Conservation (phyloP, 2,797 vertebrate genomes). For the Anas bahamensis region DNA sequence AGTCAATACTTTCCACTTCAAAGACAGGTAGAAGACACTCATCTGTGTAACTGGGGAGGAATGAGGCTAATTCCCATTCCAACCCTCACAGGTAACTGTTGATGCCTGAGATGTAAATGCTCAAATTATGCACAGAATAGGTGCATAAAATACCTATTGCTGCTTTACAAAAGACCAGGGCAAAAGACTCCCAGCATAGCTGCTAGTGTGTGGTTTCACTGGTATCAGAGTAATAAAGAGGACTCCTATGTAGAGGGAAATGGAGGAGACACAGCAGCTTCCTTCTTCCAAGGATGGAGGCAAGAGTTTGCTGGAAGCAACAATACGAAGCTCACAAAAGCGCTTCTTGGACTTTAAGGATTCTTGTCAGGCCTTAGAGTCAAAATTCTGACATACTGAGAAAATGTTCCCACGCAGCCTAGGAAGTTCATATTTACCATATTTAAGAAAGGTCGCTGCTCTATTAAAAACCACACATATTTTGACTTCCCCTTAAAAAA, state of each 20-base stretch:
- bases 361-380: not conserved
- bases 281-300: not conserved
- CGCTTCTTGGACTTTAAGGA: not conserved
- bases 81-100: not conserved
- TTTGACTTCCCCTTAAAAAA: not conserved
- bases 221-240: not conserved
- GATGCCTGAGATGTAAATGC: not conserved
- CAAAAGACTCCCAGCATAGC: not conserved
- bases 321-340: not conserved
- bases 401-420: not conserved
- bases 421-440: not conserved
- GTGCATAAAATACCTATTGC: not conserved
- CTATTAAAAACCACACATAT: not conserved
- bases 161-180: not conserved
- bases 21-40: conserved; percentile 25
- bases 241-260: not conserved
- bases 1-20: conserved; percentile 26
- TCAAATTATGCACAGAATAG: not conserved
- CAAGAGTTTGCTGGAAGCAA: not conserved
- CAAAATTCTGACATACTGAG: not conserved
- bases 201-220: not conserved
- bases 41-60: not conserved
- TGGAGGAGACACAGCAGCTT: not conserved
- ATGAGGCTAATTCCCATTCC: conserved; percentile 38
- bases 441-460: not conserved